Evolutionary conservation across 2,888 invertebrate species (phyloP).

Genomic region (Cantharis flavilabris): DNA sequence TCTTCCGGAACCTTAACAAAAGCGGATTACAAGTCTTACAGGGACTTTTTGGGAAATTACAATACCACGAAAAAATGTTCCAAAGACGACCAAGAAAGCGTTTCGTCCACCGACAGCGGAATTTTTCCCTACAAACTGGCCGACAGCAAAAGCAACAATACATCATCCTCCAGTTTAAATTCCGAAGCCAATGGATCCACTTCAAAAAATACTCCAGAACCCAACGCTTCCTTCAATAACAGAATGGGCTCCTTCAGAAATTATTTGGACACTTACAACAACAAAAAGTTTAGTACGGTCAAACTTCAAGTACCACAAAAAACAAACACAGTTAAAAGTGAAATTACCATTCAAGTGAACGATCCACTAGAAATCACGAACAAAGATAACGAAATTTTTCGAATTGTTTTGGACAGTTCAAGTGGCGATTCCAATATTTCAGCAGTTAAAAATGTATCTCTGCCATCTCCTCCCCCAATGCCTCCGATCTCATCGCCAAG

Average conservation of each 20-base stretch:
- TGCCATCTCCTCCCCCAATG: conserved; percentile 8
- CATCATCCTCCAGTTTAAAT: conserved; percentile 36
- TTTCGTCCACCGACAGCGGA: conserved; percentile 39
- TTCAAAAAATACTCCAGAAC: conserved; percentile 13
- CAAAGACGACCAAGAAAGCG: conserved; percentile 38
- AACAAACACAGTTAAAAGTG: conserved; percentile 41
- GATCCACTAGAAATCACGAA: conserved; percentile 5
- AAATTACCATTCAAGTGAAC: conserved; percentile 46
- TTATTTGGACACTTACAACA: conserved; percentile 39
- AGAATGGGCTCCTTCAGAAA: conserved; percentile 36
- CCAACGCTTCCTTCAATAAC: conserved; percentile 5
- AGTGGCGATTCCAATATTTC: background rate
- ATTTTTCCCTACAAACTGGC: conserved; percentile 31
- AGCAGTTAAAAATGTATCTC: background rate
- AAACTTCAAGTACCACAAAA: conserved; percentile 31
- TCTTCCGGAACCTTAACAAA: conserved; percentile 12
- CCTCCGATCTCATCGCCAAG: background rate
- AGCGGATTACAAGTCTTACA: conserved; percentile 47
- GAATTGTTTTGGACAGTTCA: background rate
- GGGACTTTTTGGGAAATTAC: conserved; percentile 47
- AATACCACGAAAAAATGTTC: conserved; percentile 37
- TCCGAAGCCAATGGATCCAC: conserved; percentile 32
- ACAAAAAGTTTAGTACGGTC: conserved; percentile 40
- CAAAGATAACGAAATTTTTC: background rate
- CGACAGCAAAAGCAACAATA: conserved; percentile 35